A percentile compares a stretch with the other conserved stretches of the same genome.
phyloP scores from a whole-genome alignment of 2,888 invertebrate species.

The Monoplex corrugatus region DNA sequence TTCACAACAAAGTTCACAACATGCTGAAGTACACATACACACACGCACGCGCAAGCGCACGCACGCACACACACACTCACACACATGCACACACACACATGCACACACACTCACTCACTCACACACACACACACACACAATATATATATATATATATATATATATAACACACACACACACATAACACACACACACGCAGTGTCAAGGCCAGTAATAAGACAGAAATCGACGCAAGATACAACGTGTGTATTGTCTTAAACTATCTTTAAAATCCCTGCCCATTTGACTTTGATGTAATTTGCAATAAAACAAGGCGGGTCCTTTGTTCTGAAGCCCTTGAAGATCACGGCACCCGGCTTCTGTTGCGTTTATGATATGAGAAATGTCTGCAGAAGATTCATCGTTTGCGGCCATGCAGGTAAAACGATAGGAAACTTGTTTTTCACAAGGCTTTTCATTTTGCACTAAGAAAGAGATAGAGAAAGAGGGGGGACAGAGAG shows the following conservation, averaged over 20 bases:
- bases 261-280: no score
- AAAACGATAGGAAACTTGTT: no score
- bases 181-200: neutral
- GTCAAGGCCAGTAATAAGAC: neutral
- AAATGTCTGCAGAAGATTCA: neutral
- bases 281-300: no score
- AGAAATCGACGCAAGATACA: no score
- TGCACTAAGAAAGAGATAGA: neutral
- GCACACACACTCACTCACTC: neutral
- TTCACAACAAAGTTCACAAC: no score
- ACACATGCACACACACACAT: neutral
- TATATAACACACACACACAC: neutral
- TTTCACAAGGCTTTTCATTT: no score
- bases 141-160: neutral
- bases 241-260: no score
- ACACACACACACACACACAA: constrained; percentile 5
- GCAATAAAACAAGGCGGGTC: no score
- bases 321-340: neutral
- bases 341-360: neutral
- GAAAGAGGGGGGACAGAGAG: neutral
- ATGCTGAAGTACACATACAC: neutral
- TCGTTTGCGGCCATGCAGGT: neutral
- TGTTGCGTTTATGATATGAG: neutral
- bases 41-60: no score
- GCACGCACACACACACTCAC: neutral